Base-by-base conservation (phyloP, 2,797 vertebrate genomes). In the Syngnathus rostellatus region DNA sequence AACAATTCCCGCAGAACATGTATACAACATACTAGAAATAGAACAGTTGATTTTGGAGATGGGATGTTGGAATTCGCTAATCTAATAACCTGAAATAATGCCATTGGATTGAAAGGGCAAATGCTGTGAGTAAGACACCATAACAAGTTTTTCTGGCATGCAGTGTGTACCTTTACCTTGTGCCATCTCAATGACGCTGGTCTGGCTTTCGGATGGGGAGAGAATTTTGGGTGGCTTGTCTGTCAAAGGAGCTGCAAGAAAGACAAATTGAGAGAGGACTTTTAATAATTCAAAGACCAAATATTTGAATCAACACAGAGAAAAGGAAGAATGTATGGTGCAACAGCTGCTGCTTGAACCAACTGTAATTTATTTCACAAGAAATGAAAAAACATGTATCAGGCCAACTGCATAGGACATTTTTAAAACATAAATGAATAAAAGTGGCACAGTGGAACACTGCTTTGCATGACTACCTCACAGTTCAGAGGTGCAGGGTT, bases 181-280 rank as follows among this genome's bases (percentile, higher is more conserved):
- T 71, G 94, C 92, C 69, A 94, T 88, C 87, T 99, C 97, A 68
- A 96, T 92, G 87, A 93, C 53, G 79, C 89, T 98, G 86, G 94
- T 82, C 82, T 95, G 96, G 87, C 81, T 94, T 90, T 98, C 97
- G 63, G 92, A 81, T 16, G 97, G 97, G 69, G 91, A 93, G 65
- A 99, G 91, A 86, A 98, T 94, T 88, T 97, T 98, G 72, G 96
- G 97, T 78, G 96, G 94, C 83, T 96, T 96, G 92, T 98, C 95
- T 78, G 96, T 99, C 83, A 97, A 83, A 68, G 97, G 96, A 51
- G 97, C 96, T 99, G 91, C 70, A 89, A 89, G 80, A 62, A 54
- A 76, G 23, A 67, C 9, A 74, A 68, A 68, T 1, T 55, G 59
- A 68, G 58, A 77, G 74, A 82, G 70, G 74, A 73, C 31, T 3